phyloP scores from a whole-genome alignment of 1,140 invertebrate species.

The Drosophila punjabiensis region DNA sequence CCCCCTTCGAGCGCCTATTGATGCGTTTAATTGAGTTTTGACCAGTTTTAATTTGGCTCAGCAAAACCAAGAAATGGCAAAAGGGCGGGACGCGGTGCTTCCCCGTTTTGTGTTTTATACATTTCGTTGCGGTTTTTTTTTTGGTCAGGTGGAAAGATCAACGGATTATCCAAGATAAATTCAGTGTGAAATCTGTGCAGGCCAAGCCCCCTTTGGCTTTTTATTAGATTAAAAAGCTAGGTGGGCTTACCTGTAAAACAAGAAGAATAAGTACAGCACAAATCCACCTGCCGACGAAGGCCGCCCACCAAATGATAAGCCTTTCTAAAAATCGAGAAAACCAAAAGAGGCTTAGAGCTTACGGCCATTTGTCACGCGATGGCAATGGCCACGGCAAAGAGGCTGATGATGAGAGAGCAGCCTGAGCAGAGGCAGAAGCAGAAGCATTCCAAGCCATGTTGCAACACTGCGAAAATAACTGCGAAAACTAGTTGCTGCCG shows the following conservation, averaged over 20 bases:
- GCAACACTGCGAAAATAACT: constrained; percentile 48
- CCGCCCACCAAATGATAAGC: constrained; percentile 49
- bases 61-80: constrained; percentile 18
- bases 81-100: constrained; percentile 7
- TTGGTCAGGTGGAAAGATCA: constrained; percentile 11
- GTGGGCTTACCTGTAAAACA: background rate
- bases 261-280: background rate
- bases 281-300: constrained; percentile 44
- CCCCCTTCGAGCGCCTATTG: constrained; percentile 59
- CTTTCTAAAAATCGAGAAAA: constrained; percentile 66
- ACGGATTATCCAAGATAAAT: constrained; percentile 24
- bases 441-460: constrained; percentile 51
- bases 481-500: constrained; percentile 43
- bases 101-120: constrained; percentile 7
- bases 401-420: background rate
- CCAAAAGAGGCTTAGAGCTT: constrained; percentile 37
- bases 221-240: constrained; percentile 2
- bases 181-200: constrained; percentile 29
- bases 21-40: constrained; percentile 75
- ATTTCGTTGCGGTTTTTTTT: background rate
- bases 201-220: constrained; percentile 10
- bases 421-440: too few species aligned
- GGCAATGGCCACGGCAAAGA: background rate
- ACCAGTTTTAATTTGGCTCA: constrained; percentile 29
- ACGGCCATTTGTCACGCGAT: constrained; percentile 73